These are phyloP conservation scores for Cossypha heuglini DNA, from an alignment of 2,797 vertebrate genomes.

Conservation along the genomic window DNA sequence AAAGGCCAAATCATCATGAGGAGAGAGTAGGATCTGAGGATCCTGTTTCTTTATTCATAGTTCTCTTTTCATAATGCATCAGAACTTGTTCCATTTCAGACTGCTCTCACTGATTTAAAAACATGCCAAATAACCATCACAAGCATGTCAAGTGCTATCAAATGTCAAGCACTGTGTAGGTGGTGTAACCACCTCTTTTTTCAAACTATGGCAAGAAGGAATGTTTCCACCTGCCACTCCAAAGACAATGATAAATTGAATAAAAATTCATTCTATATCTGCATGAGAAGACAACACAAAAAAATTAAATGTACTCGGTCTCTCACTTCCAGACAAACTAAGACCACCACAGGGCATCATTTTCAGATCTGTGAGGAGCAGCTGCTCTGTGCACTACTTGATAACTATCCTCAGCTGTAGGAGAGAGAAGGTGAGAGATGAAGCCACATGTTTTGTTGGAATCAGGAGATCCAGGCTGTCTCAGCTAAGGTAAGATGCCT, in stretches of 20 bases:
- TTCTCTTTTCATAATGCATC: neutral
- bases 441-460: neutral
- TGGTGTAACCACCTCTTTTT: neutral
- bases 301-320: neutral
- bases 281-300: neutral
- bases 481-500: neutral
- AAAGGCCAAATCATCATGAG: slow-evolving; percentile 3
- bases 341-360: neutral
- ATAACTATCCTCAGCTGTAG: neutral
- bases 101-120: neutral
- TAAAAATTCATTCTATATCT: neutral
- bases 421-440: neutral
- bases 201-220: neutral
- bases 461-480: neutral
- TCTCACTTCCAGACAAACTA: neutral
- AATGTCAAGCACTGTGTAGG: neutral
- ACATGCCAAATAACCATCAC: neutral
- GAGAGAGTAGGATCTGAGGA: neutral
- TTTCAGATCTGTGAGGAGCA: neutral
- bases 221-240: neutral
- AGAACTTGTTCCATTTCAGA: neutral
- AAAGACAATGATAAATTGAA: neutral
- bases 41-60: neutral
- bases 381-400: neutral
- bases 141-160: neutral